Conservation (phyloP, 2,888 invertebrate species). For the Apodemia duryi region DNA sequence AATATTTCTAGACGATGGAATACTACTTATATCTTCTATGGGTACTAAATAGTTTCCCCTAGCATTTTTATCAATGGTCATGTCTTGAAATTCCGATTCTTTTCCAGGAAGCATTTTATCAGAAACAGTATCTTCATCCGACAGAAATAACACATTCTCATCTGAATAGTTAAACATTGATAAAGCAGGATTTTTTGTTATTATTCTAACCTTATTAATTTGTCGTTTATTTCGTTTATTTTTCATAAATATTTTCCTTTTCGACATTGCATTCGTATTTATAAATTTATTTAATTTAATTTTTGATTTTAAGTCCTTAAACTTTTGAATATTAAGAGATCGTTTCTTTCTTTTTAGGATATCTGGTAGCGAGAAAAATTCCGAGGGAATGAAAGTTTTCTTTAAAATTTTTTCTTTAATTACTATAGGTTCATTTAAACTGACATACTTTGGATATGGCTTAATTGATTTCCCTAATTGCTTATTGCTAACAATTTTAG, state of each 20-base stretch:
- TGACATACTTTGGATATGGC: not conserved
- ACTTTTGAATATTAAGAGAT: constrained; percentile 41
- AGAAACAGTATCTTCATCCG: constrained; percentile 51
- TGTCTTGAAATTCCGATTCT: constrained; percentile 40
- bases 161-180: constrained; percentile 38
- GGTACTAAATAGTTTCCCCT: constrained; percentile 35
- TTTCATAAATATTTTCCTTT: constrained; percentile 44
- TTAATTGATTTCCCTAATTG: not conserved
- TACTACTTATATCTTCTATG: constrained; percentile 33
- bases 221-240: constrained; percentile 57
- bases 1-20: constrained; percentile 21
- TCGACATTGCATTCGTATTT: constrained; percentile 47
- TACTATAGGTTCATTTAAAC: constrained; percentile 8
- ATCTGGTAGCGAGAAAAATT: constrained; percentile 48
- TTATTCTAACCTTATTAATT: constrained; percentile 54
- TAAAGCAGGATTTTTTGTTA: constrained; percentile 47
- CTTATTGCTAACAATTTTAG: not conserved
- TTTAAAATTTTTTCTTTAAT: constrained; percentile 12
- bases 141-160: constrained; percentile 52
- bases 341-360: constrained; percentile 49
- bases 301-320: constrained; percentile 47
- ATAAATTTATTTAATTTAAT: constrained; percentile 48
- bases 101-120: constrained; percentile 46
- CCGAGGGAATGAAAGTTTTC: constrained; percentile 32
- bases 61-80: constrained; percentile 32